These are phyloP conservation scores for Miltochrista miniata DNA, from an alignment of 2,888 invertebrate species.

Conservation along the genomic window DNA sequence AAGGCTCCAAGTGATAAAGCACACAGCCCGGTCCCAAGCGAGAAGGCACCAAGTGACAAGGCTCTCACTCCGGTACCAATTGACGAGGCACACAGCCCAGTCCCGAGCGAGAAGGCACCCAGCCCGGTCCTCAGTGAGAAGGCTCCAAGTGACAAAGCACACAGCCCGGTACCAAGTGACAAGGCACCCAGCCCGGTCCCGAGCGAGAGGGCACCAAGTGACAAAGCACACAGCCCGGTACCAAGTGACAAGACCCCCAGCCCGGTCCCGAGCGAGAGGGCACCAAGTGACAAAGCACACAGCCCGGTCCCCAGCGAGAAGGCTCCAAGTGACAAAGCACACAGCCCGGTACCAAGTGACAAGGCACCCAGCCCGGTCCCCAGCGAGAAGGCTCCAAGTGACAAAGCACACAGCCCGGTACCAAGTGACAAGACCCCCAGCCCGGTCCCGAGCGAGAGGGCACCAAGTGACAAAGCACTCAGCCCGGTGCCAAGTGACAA, in stretches of 20 bases:
- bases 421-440: background rate
- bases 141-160: background rate
- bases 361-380: background rate
- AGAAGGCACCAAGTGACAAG: conserved; percentile 6
- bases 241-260: conserved; percentile 12
- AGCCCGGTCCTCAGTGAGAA: conserved; percentile 6
- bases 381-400: conserved; percentile 1
- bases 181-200: background rate
- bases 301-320: conserved; percentile 2
- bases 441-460: background rate
- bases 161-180: conserved; percentile 1
- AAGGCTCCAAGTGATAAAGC: conserved; percentile 10
- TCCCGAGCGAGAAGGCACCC: background rate
- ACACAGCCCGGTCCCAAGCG: conserved; percentile 6
- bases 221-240: conserved; percentile 2
- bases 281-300: conserved; percentile 1
- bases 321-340: conserved; percentile 8
- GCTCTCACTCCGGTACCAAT: background rate
- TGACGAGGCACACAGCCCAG: background rate
- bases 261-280: no score
- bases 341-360: background rate
- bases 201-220: background rate
- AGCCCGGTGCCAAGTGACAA: background rate
- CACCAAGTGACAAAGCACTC: background rate
- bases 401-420: background rate